These are phyloP conservation scores for Sycophaga agraensis DNA, from an alignment of 1,140 invertebrate genomes.

Conservation along the genomic window DNA sequence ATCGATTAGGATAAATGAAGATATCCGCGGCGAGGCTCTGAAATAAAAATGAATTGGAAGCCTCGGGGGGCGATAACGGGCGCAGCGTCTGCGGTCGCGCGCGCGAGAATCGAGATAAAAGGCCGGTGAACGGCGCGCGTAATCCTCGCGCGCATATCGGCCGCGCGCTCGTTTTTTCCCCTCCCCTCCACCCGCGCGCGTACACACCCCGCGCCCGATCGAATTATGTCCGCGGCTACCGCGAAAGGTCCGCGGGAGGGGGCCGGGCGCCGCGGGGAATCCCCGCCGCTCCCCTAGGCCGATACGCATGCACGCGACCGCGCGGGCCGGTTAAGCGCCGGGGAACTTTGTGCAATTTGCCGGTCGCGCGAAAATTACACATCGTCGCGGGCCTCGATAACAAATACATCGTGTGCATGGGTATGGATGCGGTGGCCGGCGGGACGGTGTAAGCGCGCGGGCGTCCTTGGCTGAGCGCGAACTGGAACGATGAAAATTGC, in stretches of 20 bases:
- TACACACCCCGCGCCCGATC: too few species aligned
- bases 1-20: constrained; percentile 12
- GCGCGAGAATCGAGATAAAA: constrained; percentile 3
- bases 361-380: too few species aligned
- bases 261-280: too few species aligned
- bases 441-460: neutral
- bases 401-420: too few species aligned
- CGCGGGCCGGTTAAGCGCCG: too few species aligned
- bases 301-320: too few species aligned
- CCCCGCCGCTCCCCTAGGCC: too few species aligned
- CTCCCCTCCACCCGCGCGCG: too few species aligned
- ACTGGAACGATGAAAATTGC: neutral
- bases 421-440: too few species aligned
- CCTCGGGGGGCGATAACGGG: neutral
- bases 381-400: too few species aligned
- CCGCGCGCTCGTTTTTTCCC: neutral
- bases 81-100: constrained; percentile 9
- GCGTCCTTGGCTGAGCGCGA: neutral
- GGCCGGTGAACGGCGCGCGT: neutral
- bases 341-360: too few species aligned
- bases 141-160: neutral
- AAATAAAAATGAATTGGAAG: constrained; percentile 18
- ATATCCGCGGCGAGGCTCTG: neutral
- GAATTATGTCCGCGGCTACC: constrained; percentile 2
- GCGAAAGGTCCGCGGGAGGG: neutral